Evolutionary conservation across 1,140 invertebrate genomes (phyloP).

Genomic region (Oryzaephilus surinamensis): DNA sequence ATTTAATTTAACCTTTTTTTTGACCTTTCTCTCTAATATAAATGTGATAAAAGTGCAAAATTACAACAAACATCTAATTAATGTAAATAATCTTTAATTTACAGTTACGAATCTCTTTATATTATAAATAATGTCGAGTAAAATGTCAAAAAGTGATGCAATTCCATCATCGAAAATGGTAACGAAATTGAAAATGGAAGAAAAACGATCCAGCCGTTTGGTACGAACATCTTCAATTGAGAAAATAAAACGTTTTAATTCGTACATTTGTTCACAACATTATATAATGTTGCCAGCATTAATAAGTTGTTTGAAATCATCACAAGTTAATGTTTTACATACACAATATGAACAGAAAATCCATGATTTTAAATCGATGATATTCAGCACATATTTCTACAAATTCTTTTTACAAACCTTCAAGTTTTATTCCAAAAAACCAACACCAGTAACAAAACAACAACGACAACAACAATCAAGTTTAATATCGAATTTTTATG

Average conservation of each 20-base stretch:
- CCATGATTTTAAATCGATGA: slow-evolving; percentile 20
- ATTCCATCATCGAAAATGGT: slow-evolving; percentile 6
- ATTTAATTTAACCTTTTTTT: too few relatives aligned
- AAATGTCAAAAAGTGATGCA: slow-evolving; percentile 2
- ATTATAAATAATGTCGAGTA: slow-evolving; percentile 9
- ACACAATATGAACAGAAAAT: slow-evolving; percentile 21
- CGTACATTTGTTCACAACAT: slow-evolving; percentile 30
- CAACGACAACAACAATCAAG: too few relatives aligned
- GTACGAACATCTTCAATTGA: slow-evolving; percentile 25
- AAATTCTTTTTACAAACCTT: slow-evolving; percentile 13
- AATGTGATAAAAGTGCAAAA: too few relatives aligned
- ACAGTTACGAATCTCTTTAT: too few relatives aligned
- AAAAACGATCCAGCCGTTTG: slow-evolving; percentile 16
- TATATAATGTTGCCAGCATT: slow-evolving; percentile 28
- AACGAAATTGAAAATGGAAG: slow-evolving; percentile 11
- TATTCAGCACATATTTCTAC: slow-evolving; percentile 15
- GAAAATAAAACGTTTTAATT: slow-evolving; percentile 28
- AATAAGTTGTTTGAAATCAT: slow-evolving; percentile 25
- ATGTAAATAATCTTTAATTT: too few relatives aligned
- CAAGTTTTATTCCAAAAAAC: too few relatives aligned
- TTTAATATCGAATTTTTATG: neutral
- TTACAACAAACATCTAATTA: too few relatives aligned
- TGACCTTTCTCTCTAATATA: too few relatives aligned
- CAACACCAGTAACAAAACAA: too few relatives aligned
- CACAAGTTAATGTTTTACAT: slow-evolving; percentile 19